Evolutionary conservation across 2,797 vertebrate species (phyloP).

Genomic region (Notolepis coatsorum): DNA sequence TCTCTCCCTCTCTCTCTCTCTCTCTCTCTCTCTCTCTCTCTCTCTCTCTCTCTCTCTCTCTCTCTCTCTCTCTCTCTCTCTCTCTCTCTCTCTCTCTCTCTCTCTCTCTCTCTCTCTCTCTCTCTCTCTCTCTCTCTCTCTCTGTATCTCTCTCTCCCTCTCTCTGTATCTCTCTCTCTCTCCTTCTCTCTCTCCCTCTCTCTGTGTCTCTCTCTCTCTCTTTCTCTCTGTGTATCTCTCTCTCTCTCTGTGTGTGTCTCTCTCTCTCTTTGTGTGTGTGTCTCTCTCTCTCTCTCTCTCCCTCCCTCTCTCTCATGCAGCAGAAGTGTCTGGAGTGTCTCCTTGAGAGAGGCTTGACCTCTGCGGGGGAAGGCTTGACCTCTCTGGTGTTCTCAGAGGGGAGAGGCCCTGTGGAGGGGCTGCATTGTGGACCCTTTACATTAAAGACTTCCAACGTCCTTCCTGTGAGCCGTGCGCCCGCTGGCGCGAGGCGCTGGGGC

Average conservation of each 20-base stretch:
- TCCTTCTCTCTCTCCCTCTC: no score
- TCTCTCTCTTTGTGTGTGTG: not conserved
- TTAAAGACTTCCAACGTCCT: conserved; percentile 70
- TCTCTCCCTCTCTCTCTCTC: not conserved
- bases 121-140: not conserved
- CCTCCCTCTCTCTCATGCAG: not conserved
- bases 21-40: not conserved
- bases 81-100: no score
- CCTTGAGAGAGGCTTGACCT: conserved; percentile 11
- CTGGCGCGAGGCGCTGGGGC: conserved; percentile 6
- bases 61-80: not conserved
- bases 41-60: not conserved
- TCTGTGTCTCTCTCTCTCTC: conserved; percentile 3
- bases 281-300: not conserved
- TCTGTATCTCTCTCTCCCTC: no score
- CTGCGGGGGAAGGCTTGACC: conserved; percentile 1
- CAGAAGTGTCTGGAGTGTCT: not conserved
- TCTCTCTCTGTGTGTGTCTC: not conserved
- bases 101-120: no score
- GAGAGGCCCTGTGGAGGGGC: conserved; percentile 51
- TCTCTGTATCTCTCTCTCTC: not conserved
- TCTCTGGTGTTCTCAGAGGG: not conserved
- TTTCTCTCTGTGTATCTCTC: not conserved
- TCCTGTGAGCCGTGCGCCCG: conserved; percentile 61
- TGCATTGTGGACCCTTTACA: conserved; percentile 52